These are phyloP conservation scores for Gymnarchus niloticus DNA, from an alignment of 2,113 vertebrate genomes.

Conservation along the genomic window DNA sequence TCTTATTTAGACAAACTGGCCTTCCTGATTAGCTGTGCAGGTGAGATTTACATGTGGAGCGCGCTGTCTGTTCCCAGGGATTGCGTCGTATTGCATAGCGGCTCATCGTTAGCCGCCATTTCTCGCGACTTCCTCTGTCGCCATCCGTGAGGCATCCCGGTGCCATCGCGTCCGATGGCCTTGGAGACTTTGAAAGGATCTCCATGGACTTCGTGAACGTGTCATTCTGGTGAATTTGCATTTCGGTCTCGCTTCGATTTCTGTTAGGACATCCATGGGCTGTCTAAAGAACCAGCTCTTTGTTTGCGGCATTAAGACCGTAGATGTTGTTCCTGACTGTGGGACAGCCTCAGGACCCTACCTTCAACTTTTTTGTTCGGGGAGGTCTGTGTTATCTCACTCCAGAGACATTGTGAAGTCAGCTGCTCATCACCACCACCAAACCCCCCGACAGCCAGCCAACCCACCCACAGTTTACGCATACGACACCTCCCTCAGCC, in stretches of 20 bases:
- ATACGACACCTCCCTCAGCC: conserved; percentile 64
- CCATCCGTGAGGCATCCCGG: too few relatives aligned
- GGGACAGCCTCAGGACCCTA: conserved; percentile 63
- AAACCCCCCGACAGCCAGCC: conserved; percentile 21
- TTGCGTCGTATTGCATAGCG: conserved; percentile 55
- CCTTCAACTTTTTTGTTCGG: conserved; percentile 63
- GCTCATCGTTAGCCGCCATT: not conserved
- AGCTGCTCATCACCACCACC: conserved; percentile 31
- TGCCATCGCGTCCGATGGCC: too few relatives aligned
- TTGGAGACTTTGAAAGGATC: too few relatives aligned
- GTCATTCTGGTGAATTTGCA: not conserved
- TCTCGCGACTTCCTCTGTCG: too few relatives aligned
- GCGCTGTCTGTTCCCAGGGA: not conserved
- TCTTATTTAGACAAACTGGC: conserved; percentile 62
- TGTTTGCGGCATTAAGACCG: conserved; percentile 60
- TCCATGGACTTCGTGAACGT: too few relatives aligned
- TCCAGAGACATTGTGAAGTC: conserved; percentile 66
- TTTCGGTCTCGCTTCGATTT: conserved; percentile 59
- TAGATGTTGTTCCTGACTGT: conserved; percentile 53
- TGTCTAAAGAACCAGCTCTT: conserved; percentile 59
- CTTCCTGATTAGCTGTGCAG: conserved; percentile 61
- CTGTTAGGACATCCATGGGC: conserved; percentile 42
- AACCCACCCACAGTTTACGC: conserved; percentile 39
- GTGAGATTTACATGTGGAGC: not conserved
- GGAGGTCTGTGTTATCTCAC: conserved; percentile 58